Evolutionary conservation across 1,140 invertebrate genomes (phyloP).

Genomic region (Parasteatoda tepidariorum): DNA sequence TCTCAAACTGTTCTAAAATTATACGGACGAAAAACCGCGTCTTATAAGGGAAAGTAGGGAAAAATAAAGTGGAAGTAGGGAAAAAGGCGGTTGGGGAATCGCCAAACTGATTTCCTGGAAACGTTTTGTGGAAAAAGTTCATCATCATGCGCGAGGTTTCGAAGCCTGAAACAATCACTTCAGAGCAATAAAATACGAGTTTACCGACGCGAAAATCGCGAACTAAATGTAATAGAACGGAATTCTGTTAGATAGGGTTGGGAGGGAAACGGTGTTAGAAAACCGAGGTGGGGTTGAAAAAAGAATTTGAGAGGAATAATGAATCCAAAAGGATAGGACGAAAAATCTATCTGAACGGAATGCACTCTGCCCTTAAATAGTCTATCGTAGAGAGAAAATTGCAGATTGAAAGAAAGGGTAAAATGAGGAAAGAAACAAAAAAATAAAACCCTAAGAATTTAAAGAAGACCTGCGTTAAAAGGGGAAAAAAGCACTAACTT

Average conservation of each 20-base stretch:
- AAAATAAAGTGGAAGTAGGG: neutral
- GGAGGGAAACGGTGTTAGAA: neutral
- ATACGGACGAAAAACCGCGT: slow-evolving; percentile 32
- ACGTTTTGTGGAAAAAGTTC: slow-evolving; percentile 51
- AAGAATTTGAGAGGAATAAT: slow-evolving; percentile 52
- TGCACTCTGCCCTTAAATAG: slow-evolving; percentile 28
- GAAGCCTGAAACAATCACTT: slow-evolving; percentile 50
- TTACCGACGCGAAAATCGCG: slow-evolving; percentile 57
- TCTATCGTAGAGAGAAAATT: slow-evolving; percentile 35
- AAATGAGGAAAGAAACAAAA: slow-evolving; percentile 12
- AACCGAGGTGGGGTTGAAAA: slow-evolving; percentile 5
- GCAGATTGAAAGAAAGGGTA: slow-evolving; percentile 24
- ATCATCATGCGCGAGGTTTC: slow-evolving; percentile 47
- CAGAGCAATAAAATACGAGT: slow-evolving; percentile 57
- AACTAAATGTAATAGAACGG: slow-evolving; percentile 59
- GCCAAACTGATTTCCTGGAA: slow-evolving; percentile 51
- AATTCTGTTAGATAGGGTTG: slow-evolving; percentile 38
- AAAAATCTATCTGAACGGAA: slow-evolving; percentile 16
- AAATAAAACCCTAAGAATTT: neutral
- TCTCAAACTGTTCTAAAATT: slow-evolving; percentile 31
- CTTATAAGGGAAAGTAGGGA: slow-evolving; percentile 11
- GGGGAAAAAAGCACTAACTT: slow-evolving; percentile 10
- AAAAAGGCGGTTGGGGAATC: neutral
- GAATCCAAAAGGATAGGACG: slow-evolving; percentile 40
- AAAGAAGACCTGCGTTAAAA: slow-evolving; percentile 15